Evolutionary conservation across 2,797 vertebrate genomes (phyloP), one percentile per base, ranked within the genome.

Genomic region (Discoglossus pictus): DNA sequence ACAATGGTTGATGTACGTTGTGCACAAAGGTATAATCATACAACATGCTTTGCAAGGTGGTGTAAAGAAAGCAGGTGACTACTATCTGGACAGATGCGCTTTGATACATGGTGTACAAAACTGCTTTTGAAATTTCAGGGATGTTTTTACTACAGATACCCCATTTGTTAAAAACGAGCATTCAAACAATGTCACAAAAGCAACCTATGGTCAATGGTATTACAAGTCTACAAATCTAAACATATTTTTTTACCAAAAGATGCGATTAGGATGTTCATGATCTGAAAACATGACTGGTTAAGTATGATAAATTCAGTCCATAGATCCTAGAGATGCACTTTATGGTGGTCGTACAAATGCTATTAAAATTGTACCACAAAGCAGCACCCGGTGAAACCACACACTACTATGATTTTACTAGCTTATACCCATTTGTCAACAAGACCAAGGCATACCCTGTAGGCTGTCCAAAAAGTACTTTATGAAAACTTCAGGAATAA

Each of bases 391-490:
- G 10, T 1, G 54, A 58, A 9, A 42, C 11, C 1, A 42, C 43
- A 16, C 8, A 25, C 8, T 58, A 58, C 7, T 58, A 58, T 39
- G n/a, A n/a, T n/a, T n/a, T n/a, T n/a, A n/a, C n/a, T n/a, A n/a
- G n/a, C n/a, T n/a, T n/a, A n/a, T n/a, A n/a, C n/a, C n/a, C n/a
- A 6, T 61, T 21, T 34, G 31, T 61, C 7, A 61, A 61, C 11
- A 61, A 61, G 16, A 61, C 43, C 11, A 61, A 61, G 12, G 16
- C 18, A 3, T 61, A 61, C 18, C 59, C 59, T 7, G 15, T 15
- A 8, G 44, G n/a, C n/a, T n/a, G n/a, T n/a, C n/a, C n/a, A n/a
- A n/a, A n/a, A n/a, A n/a, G n/a, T n/a, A n/a, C n/a, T n/a, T n/a
- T n/a, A n/a, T n/a, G n/a, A n/a, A n/a, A n/a, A n/a, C n/a, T n/a